Base-by-base conservation (phyloP, 2,113 vertebrate species). In the Riparia riparia region DNA sequence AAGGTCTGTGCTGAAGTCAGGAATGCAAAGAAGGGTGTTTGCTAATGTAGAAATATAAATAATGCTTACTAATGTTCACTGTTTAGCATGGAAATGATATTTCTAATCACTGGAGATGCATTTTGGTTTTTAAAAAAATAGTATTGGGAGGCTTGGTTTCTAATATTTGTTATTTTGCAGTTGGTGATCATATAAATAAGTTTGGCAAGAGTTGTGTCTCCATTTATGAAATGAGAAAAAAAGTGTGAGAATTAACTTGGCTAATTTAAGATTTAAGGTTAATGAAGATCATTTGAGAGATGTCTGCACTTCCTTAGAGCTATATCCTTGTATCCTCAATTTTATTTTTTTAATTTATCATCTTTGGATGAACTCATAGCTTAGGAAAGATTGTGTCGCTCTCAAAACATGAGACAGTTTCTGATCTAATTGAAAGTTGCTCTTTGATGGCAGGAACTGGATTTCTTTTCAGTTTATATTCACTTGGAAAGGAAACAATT, bases 11-110 rank as follows among this genome's bases (percentile, higher is more conserved):
- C 51, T 86, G 69, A 86, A 96, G 76, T 89, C 77, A 87, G 50
- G 54, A 96, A 57, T 54, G 63, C 70, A 72, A 68, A 91, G 78
- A 71, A 68, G 64, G 15, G 21, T 26, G 28, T 88, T 82, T 90
- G 66, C 80, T 94, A 91, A 95, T 80, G 77, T 24, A 44, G 81
- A 82, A 91, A 65, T 73, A 76, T 54, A 89, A 96, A 87, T 86
- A 90, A 94, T 47, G 19, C 54, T 53, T 84, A 65, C n/a, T 82
- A 51, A 50, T 31, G 32, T 63, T 96, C 58, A 57, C 34, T 77
- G 19, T 76, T 82, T 51, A 82, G 51, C 64, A 57, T 68, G 16
- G 34, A 79, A 90, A 92, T 88, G 63, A 7, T 24, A 47, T 89
- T 95, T 95, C 45, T 57, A 68, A 64, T 66, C 8, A 53, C 64